phyloP scores from a whole-genome alignment of 2,113 vertebrate genomes.

The Thunnus thynnus region DNA sequence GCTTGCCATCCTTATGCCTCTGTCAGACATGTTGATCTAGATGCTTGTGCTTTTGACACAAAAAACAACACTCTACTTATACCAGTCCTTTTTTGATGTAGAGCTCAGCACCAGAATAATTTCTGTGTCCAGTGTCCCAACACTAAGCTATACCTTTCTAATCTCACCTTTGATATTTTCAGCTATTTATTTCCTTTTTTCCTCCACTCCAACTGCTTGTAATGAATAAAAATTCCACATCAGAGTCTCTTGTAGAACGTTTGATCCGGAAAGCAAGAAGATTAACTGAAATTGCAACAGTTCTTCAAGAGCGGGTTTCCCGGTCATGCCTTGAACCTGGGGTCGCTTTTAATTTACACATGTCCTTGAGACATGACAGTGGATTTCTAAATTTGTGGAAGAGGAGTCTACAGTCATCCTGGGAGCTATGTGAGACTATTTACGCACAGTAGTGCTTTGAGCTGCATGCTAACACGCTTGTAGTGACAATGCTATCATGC shows the following conservation, averaged over 20 bases:
- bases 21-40: slow-evolving; percentile 43
- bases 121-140: slow-evolving; percentile 19
- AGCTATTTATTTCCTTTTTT: background rate
- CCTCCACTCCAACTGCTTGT: slow-evolving; percentile 20
- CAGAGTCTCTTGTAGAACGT: slow-evolving; percentile 14
- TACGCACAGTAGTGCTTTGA: background rate
- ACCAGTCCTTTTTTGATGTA: slow-evolving; percentile 5
- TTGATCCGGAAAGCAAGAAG: slow-evolving; percentile 19
- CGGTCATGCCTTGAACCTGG: slow-evolving; percentile 12
- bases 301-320: slow-evolving; percentile 16
- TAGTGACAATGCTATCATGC: background rate
- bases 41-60: background rate
- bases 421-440: background rate
- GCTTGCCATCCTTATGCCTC: slow-evolving; percentile 32
- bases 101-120: slow-evolving; percentile 8
- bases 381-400: background rate
- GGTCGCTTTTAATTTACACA: background rate
- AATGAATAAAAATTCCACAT: slow-evolving; percentile 52
- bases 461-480: background rate
- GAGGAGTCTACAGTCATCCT: background rate
- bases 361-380: background rate
- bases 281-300: slow-evolving; percentile 21
- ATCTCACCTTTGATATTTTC: slow-evolving; percentile 26
- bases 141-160: slow-evolving; percentile 24
- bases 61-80: slow-evolving; percentile 11